Percentiles rank a stretch among this genome's conserved stretches.
These are phyloP conservation scores for Dioctria linearis DNA, from an alignment of 2,888 invertebrate genomes.

Conservation along the genomic window DNA sequence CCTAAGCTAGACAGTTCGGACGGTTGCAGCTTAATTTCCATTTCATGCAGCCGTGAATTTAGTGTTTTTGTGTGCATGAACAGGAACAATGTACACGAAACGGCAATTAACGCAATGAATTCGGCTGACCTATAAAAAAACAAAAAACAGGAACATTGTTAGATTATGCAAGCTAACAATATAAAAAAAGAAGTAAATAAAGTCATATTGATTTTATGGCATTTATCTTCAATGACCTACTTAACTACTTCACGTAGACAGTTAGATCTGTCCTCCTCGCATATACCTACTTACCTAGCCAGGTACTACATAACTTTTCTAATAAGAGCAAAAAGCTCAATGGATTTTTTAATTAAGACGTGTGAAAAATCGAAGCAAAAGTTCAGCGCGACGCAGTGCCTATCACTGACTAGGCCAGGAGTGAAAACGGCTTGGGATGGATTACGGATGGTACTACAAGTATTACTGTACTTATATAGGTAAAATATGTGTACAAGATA, in stretches of 20 bases:
- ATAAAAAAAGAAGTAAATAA: no score
- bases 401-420: no score
- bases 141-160: constrained; percentile 58
- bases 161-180: no score
- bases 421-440: no score
- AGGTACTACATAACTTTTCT: no score
- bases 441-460: no score
- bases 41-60: constrained; percentile 84
- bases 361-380: background rate
- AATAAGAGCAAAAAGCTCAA: background rate
- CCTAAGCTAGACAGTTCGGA: constrained; percentile 73
- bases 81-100: constrained; percentile 87
- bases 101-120: constrained; percentile 84
- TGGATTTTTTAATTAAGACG: background rate
- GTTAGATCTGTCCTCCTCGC: no score
- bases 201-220: no score
- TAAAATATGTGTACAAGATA: background rate
- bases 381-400: background rate
- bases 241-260: no score
- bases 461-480: no score
- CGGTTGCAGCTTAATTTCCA: constrained; percentile 83
- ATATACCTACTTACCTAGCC: no score
- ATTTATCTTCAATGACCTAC: no score
- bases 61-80: constrained; percentile 88
- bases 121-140: constrained; percentile 83